These are phyloP conservation scores for Poeciliopsis presidionis DNA, from an alignment of 2,797 vertebrate genomes.

Conservation along the genomic window DNA sequence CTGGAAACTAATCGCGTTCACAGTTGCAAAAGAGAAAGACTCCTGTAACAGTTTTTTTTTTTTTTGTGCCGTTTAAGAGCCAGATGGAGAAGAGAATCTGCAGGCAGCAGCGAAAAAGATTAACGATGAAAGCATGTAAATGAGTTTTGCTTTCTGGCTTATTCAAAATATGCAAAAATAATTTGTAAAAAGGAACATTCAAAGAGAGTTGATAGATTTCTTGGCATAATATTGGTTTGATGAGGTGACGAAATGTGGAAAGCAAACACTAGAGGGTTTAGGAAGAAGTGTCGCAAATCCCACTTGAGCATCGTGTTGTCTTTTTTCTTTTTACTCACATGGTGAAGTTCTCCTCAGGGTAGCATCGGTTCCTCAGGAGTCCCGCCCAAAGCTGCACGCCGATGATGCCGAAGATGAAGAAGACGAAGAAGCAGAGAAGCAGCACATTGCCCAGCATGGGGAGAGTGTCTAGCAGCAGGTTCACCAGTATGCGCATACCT, in stretches of 20 bases:
- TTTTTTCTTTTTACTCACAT: constrained; percentile 70
- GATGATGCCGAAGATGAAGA: constrained; percentile 99
- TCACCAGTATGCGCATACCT: constrained; percentile 98
- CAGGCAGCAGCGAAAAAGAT: not conserved
- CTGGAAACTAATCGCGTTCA: constrained; percentile 54
- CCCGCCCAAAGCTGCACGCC: constrained; percentile 98
- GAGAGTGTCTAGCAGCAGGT: constrained; percentile 94
- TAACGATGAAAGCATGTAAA: not conserved
- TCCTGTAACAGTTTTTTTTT: constrained; percentile 23
- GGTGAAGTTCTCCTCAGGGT: constrained; percentile 82
- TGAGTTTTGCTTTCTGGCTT: not conserved
- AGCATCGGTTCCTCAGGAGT: constrained; percentile 89
- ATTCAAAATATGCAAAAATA: not conserved
- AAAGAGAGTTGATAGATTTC: not conserved
- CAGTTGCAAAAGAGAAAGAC: constrained; percentile 22
- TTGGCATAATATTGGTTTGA: not conserved
- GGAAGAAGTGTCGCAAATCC: not conserved
- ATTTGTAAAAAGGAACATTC: not conserved
- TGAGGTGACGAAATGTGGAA: not conserved
- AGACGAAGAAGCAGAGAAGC: constrained; percentile 98
- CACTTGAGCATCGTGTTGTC: not conserved
- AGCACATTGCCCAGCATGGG: constrained; percentile 98
- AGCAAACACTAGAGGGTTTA: not conserved
- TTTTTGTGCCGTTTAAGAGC: not conserved
- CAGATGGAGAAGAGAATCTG: constrained; percentile 1